Base-by-base conservation (phyloP, 2,797 vertebrate species). In the Phylloscopus collybita region DNA sequence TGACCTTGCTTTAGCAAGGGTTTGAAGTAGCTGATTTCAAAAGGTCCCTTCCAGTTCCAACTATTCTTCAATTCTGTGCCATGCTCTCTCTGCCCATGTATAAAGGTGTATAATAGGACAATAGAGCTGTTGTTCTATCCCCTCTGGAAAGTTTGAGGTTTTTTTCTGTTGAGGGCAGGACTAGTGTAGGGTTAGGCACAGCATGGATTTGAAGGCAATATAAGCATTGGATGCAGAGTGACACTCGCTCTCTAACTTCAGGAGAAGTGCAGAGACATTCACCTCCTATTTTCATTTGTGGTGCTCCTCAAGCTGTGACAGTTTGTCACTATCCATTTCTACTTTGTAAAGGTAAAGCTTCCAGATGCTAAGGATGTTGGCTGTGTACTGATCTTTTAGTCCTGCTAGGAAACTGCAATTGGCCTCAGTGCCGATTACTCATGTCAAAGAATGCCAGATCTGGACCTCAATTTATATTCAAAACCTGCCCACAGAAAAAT, bases 21-120 rank as follows among this genome's bases (percentile, higher is more conserved):
- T 22, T 59, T 76, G 44, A 29, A 16, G 13, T 21, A 32, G 19
- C 7, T 9, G 9, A 47, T 76, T 20, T 85, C 27, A 70, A 34
- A 20, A 51, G 3, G 5, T 47, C 10, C 47, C 18, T 81, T 91
- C 29, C 27, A 64, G 9, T 8, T 6, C 42, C 49, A 75, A 2
- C 10, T 17, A 5, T 40, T 70, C 49, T 53, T 23, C 12, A 5
- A 2, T 47, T 85, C 20, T 53, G 15, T 64, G 32, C 6, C 16
- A 29, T 0, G 3, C 0, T 25, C 11, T 32, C 20, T 86, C 13
- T 23, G 38, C 10, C 7, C 65, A 25, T 0, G 0, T 20, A 44
- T 10, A 50, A 70, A 87, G 11, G 14, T 51, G 3, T 12, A 5
- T 4, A 56, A 13, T 3, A 47, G 38, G 22, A 42, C 11, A 42